Evolutionary conservation across 2,797 vertebrate genomes (phyloP).

Genomic region (Molothrus aeneus): DNA sequence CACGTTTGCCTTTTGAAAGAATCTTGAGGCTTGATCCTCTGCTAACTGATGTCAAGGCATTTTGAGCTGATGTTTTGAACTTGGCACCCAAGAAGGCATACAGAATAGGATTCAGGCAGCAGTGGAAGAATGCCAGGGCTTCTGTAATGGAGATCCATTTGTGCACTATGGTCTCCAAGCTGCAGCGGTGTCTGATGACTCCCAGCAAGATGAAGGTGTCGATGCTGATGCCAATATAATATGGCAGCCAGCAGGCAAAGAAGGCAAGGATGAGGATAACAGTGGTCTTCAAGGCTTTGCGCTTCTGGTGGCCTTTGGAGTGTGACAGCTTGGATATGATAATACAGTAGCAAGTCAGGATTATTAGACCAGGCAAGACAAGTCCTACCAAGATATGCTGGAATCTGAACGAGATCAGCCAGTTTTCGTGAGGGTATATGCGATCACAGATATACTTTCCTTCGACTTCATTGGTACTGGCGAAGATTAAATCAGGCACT

Average conservation of each 20-base stretch:
- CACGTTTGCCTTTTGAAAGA: conserved; percentile 90
- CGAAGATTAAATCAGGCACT: conserved; percentile 92
- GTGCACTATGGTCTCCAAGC: conserved; percentile 81
- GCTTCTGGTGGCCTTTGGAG: conserved; percentile 91
- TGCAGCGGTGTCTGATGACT: conserved; percentile 81
- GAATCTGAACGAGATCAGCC: conserved; percentile 88
- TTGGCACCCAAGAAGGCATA: conserved; percentile 96
- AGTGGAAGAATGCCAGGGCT: conserved; percentile 94
- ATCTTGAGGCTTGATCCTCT: conserved; percentile 94
- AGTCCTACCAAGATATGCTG: conserved; percentile 95
- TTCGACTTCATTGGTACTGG: conserved; percentile 65
- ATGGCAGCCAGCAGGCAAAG: conserved; percentile 95
- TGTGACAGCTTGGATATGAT: conserved; percentile 92
- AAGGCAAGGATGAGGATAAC: conserved; percentile 95
- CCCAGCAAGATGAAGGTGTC: conserved; percentile 87
- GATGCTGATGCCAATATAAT: conserved; percentile 88
- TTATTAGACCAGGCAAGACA: conserved; percentile 90
- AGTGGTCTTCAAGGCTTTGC: conserved; percentile 94
- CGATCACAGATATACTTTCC: conserved; percentile 84
- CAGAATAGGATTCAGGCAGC: conserved; percentile 96
- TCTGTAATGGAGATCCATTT: conserved; percentile 93
- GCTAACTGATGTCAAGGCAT: conserved; percentile 83
- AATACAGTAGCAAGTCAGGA: conserved; percentile 94
- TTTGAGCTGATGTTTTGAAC: conserved; percentile 94
- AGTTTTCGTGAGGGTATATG: conserved; percentile 83